phyloP scores from a whole-genome alignment of 2,113 vertebrate genomes.

The Marmota monax region DNA sequence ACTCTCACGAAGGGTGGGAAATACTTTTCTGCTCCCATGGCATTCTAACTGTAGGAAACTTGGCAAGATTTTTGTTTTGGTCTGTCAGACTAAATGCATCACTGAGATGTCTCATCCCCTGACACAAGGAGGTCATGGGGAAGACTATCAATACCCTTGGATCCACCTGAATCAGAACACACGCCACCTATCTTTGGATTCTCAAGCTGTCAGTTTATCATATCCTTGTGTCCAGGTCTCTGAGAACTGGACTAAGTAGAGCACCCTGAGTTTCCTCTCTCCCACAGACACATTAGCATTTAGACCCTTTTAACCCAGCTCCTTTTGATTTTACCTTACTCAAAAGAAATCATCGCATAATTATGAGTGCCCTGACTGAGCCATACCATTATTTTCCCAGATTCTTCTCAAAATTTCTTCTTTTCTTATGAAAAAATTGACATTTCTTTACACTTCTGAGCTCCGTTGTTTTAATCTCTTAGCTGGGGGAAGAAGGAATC shows the following conservation, averaged over 20 bases:
- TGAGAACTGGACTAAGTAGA: neutral
- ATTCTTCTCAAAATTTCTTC: neutral
- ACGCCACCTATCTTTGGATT: neutral
- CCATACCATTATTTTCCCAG: neutral
- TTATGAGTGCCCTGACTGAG: neutral
- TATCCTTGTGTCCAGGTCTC: neutral
- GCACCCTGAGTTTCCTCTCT: fast-evolving
- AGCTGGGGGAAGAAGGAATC: fast-evolving
- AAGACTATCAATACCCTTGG: neutral
- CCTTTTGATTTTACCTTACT: neutral
- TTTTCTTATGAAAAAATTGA: neutral
- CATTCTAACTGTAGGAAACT: neutral
- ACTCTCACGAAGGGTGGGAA: fast-evolving
- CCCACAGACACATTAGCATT: neutral
- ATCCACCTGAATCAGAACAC: neutral
- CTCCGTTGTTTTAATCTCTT: neutral
- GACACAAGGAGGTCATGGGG: fast-evolving
- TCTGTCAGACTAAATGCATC: neutral
- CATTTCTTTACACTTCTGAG: neutral
- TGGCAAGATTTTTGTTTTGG: neutral
- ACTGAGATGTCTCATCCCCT: neutral
- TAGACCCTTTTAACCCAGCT: neutral
- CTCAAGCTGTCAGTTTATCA: fast-evolving
- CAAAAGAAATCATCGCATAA: neutral
- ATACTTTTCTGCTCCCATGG: neutral